Evolutionary conservation across 2,888 invertebrate species (phyloP).

Genomic region (Autographa gamma): DNA sequence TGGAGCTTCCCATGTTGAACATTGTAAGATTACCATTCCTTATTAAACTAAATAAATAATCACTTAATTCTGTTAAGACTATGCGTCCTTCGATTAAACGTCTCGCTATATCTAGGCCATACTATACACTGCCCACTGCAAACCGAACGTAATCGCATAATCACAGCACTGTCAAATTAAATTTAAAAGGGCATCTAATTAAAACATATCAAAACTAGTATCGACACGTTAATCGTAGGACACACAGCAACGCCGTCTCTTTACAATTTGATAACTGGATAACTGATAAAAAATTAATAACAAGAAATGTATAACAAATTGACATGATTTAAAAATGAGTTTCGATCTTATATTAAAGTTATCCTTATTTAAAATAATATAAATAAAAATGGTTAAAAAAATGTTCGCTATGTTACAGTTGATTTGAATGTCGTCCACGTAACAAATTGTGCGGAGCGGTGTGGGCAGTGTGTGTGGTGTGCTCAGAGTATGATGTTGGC

Average conservation of each 20-base stretch:
- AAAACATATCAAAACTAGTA: conserved; percentile 40
- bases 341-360: conserved; percentile 43
- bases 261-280: conserved; percentile 68
- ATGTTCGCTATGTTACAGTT: conserved; percentile 6
- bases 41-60: conserved; percentile 77
- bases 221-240: conserved; percentile 43
- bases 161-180: conserved; percentile 53
- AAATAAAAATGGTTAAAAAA: conserved; percentile 16
- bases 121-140: conserved; percentile 32
- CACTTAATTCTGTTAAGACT: conserved; percentile 59
- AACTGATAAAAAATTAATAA: conserved; percentile 42
- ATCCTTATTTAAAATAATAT: conserved; percentile 38
- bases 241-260: conserved; percentile 37
- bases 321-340: conserved; percentile 36
- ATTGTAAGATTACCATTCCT: conserved; percentile 65
- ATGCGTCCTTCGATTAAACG: conserved; percentile 65
- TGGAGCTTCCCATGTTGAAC: conserved; percentile 49
- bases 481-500: conserved; percentile 96
- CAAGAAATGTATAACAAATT: conserved; percentile 23
- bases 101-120: conserved; percentile 22
- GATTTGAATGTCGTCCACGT: conserved; percentile 49
- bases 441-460: conserved; percentile 58
- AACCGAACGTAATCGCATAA: conserved; percentile 36
- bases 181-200: conserved; percentile 33
- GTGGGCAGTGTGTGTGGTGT: background rate